Evolutionary conservation across 92 coral and sea anemone species (phyloP), one percentile per base, ranked within the genome.

Genomic region (Phenganax marumi): DNA sequence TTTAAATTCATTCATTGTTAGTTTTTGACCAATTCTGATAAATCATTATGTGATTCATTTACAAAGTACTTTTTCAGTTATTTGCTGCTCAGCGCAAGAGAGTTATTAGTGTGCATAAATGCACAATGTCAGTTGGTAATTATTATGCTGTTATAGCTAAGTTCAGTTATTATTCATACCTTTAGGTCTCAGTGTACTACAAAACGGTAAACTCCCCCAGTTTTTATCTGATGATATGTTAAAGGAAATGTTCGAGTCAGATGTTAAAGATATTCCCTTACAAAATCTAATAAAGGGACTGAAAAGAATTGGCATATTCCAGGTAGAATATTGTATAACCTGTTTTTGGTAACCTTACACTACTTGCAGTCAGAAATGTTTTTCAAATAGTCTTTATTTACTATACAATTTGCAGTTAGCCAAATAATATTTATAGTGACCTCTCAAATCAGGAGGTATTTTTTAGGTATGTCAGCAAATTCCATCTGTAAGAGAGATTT

Each of bases 151-250:
- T n/a, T n/a, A n/a, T n/a, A 1, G 43, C 43, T 33, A 33, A 33
- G 43, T 33, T 33, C 43, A 33, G 43, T 33, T 33, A 33, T 33
- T 4, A 33, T 33, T 33, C 43, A 33, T 33, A 33, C 43, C 43
- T 16, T 4, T 64, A 86, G 89, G 86, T 43, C 50, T 86, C 49
- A 73, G 86, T 50, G 54, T 86, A 73, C 62, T 86, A 54, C 89
- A 86, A 50, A 84, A 82, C 81, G 89, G 89, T 18, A 86, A 86
- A 72, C 55, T 86, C 33, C 79, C 79, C 16, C 57, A 49, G 24
- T 73, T 73, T 50, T 6, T 73, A 3, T 13, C 26, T 12, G 62
- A 73, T 7, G 51, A 52, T 17, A 51, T 73, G 12, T n/a, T 73
- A 51, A 16, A 50, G 19, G 62, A 16, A 73, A 12, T 73, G 8